Evolutionary conservation across 2,888 invertebrate species (phyloP).

Genomic region (Polyploca ridens): DNA sequence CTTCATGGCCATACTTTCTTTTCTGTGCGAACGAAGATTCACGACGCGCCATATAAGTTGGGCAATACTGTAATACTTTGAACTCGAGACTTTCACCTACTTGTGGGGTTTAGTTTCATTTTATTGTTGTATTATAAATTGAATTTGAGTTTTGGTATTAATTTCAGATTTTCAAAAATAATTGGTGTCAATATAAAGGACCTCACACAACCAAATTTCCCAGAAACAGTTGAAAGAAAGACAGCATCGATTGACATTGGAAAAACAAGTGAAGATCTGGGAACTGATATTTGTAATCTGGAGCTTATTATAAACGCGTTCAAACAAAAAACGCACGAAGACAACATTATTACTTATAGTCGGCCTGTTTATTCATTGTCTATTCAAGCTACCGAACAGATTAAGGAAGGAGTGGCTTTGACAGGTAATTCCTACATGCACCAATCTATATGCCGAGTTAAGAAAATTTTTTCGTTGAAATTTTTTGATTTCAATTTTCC

Average conservation of each 20-base stretch:
- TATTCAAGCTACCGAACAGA: constrained; percentile 87
- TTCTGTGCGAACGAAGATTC: no score
- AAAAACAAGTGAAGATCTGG: constrained; percentile 72
- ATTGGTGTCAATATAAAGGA: constrained; percentile 72
- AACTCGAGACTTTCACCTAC: no score
- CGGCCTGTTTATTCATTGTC: constrained; percentile 91
- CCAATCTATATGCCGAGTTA: neutral
- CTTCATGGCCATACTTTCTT: no score
- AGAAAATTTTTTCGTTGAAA: no score
- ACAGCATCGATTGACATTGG: constrained; percentile 46
- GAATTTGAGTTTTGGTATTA: neutral
- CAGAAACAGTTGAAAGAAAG: constrained; percentile 58
- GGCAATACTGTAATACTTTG: no score
- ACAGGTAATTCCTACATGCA: constrained; percentile 76
- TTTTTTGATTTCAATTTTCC: neutral
- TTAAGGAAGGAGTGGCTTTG: constrained; percentile 85
- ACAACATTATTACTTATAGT: constrained; percentile 87
- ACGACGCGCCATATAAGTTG: no score
- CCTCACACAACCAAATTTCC: constrained; percentile 69
- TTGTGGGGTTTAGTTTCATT: neutral
- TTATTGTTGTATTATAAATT: neutral
- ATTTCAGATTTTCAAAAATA: constrained; percentile 74
- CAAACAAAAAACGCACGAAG: constrained; percentile 88
- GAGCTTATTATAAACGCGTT: constrained; percentile 90
- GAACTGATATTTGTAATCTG: constrained; percentile 86